Evolutionary conservation across 2,797 vertebrate genomes (phyloP).

Genomic region (Harpagifer antarcticus): DNA sequence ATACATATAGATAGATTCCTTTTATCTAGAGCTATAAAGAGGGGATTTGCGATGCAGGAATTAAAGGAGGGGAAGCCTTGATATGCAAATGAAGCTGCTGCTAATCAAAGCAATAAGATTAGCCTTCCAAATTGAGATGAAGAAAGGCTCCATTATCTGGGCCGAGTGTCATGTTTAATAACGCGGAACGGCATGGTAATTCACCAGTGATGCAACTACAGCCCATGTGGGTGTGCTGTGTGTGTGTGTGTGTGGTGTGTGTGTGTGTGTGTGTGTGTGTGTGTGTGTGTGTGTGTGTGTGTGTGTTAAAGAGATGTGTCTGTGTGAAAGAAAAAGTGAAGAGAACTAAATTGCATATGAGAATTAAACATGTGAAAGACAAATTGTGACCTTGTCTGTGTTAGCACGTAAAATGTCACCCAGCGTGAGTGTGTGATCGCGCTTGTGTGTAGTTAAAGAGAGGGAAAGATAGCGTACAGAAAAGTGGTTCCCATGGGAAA

Average conservation of each 20-base stretch:
- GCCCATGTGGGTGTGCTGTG: conserved; percentile 52
- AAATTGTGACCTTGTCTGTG: conserved; percentile 46
- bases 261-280: too few relatives aligned
- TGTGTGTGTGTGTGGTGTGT: too few relatives aligned
- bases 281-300: too few relatives aligned
- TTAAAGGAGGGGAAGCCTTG: conserved; percentile 87
- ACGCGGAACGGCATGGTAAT: conserved; percentile 85
- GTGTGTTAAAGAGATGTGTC: background rate
- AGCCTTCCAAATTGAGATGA: conserved; percentile 91
- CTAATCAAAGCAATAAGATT: conserved; percentile 92
- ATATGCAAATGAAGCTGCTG: conserved; percentile 88
- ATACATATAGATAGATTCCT: conserved; percentile 83
- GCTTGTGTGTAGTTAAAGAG: conserved; percentile 9
- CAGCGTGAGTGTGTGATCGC: conserved; percentile 6
- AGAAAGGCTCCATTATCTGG: conserved; percentile 90
- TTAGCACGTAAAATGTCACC: conserved; percentile 17
- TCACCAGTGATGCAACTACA: conserved; percentile 80
- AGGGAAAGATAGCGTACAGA: conserved; percentile 6
- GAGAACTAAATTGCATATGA: conserved; percentile 35
- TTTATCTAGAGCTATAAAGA: conserved; percentile 80
- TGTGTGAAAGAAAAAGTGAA: conserved; percentile 18
- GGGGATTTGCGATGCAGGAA: conserved; percentile 84
- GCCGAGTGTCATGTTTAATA: conserved; percentile 91
- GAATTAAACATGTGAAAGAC: conserved; percentile 52
- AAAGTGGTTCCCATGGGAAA: conserved; percentile 50